phyloP scores from a whole-genome alignment of 1,140 invertebrate species.

The Callitettix versicolor region DNA sequence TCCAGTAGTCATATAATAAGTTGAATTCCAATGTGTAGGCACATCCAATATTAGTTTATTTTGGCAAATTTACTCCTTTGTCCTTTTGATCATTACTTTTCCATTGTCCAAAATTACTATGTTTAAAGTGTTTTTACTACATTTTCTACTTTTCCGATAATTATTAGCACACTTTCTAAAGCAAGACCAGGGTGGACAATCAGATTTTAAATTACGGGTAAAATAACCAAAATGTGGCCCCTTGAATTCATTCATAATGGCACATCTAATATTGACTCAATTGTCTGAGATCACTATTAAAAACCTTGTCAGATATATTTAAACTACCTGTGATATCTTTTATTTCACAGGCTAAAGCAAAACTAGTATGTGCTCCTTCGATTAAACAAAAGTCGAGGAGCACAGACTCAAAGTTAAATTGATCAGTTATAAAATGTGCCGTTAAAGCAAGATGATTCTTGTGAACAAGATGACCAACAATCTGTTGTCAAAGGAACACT shows the following conservation, averaged over 20 bases:
- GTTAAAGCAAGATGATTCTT: constrained; percentile 21
- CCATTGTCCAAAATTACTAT: neutral
- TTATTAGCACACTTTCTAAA: neutral
- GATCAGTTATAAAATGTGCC: constrained; percentile 22
- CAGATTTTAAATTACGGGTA: constrained; percentile 20
- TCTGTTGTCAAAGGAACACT: constrained; percentile 22
- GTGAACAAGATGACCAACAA: constrained; percentile 22
- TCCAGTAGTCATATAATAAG: constrained; percentile 33
- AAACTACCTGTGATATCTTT: constrained; percentile 21
- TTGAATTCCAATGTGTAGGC: constrained; percentile 30
- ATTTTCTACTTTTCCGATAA: neutral
- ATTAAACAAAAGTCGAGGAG: constrained; percentile 15
- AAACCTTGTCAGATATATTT: constrained; percentile 24
- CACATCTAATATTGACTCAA: constrained; percentile 20
- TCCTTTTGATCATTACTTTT: constrained; percentile 3
- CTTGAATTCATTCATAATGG: constrained; percentile 1
- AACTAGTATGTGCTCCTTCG: neutral
- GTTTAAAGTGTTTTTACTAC: constrained; percentile 1
- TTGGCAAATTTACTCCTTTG: neutral
- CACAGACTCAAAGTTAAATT: constrained; percentile 14
- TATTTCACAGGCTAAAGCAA: constrained; percentile 9
- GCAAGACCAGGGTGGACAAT: constrained; percentile 14
- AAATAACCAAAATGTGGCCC: constrained; percentile 22
- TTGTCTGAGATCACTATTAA: constrained; percentile 24
- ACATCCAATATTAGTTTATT: constrained; percentile 30